Conservation (phyloP, 1,140 invertebrate genomes). For the Sesamia nonagrioides region DNA sequence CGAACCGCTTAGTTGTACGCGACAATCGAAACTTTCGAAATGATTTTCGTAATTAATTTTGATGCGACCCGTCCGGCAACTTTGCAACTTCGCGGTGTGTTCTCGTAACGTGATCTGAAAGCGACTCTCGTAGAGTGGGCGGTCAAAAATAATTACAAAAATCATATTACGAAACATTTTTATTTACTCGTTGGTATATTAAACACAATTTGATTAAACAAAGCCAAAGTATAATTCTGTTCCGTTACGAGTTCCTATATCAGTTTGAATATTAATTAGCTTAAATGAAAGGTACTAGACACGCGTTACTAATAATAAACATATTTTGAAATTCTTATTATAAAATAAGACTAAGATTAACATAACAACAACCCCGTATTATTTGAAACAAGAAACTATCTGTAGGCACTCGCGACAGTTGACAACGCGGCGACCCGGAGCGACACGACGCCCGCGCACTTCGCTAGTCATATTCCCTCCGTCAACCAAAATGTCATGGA, state of each 20-base stretch:
- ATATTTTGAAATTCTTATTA: constrained; percentile 77
- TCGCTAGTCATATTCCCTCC: background rate
- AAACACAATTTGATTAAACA: constrained; percentile 85
- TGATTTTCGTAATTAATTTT: constrained; percentile 86
- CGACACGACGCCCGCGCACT: background rate
- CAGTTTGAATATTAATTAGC: constrained; percentile 75
- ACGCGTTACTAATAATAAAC: constrained; percentile 77
- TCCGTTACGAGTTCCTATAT: constrained; percentile 76
- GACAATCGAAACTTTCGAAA: constrained; percentile 50
- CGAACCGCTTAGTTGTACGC: constrained; percentile 71
- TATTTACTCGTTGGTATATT: constrained; percentile 85
- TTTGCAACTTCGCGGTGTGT: constrained; percentile 71
- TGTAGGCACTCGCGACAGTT: constrained; percentile 27
- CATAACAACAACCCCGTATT: constrained; percentile 81
- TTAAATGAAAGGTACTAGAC: constrained; percentile 76
- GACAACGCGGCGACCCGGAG: constrained; percentile 22
- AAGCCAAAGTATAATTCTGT: constrained; percentile 79
- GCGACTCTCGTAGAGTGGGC: constrained; percentile 66
- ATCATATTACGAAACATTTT: constrained; percentile 86
- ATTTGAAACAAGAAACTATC: constrained; percentile 69
- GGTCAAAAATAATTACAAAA: constrained; percentile 86
- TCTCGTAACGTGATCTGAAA: constrained; percentile 77
- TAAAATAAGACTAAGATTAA: constrained; percentile 80
- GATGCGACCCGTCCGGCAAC: constrained; percentile 71
- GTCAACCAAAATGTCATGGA: constrained; percentile 47